Percentiles rank a stretch among this genome's conserved stretches.
Conservation (phyloP, 2,888 invertebrate species). For the Lordiphosa fenestrarum region DNA sequence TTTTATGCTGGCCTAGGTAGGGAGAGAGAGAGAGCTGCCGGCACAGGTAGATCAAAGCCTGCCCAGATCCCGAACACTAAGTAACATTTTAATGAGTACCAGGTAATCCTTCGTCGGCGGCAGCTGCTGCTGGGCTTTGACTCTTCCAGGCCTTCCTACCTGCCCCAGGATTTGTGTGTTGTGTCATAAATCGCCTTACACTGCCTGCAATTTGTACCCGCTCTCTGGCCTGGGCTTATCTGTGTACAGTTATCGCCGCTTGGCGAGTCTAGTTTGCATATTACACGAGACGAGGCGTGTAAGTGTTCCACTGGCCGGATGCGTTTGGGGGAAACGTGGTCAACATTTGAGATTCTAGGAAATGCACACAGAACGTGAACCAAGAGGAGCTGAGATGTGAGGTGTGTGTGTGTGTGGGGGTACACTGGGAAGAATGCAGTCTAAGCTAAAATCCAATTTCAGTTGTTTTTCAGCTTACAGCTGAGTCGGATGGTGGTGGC, state of each 20-base stretch:
- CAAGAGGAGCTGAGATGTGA: slow-evolving; percentile 13
- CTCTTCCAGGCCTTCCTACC: slow-evolving; percentile 6
- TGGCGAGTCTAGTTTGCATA: slow-evolving; percentile 66
- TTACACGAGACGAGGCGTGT: slow-evolving; percentile 69
- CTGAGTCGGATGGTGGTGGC: too few species aligned
- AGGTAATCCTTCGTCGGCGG: slow-evolving; percentile 26
- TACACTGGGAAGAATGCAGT: too few species aligned
- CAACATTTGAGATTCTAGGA: slow-evolving; percentile 57
- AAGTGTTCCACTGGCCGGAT: slow-evolving; percentile 57
- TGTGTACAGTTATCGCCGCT: slow-evolving; percentile 72
- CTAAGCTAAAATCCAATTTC: too few species aligned
- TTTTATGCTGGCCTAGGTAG: slow-evolving; percentile 23
- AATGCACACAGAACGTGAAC: slow-evolving; percentile 18
- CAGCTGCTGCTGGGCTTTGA: slow-evolving; percentile 4
- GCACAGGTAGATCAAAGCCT: slow-evolving; percentile 8
- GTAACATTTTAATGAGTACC: not conserved
- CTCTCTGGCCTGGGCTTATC: slow-evolving; percentile 40
- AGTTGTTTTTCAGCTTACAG: too few species aligned
- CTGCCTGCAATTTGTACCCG: slow-evolving; percentile 60
- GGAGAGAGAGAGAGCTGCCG: not conserved
- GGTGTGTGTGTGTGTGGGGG: too few species aligned
- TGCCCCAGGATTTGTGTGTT: slow-evolving; percentile 11
- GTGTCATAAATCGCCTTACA: slow-evolving; percentile 36
- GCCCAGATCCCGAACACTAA: slow-evolving; percentile 1
- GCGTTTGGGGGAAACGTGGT: slow-evolving; percentile 59